phyloP scores from a whole-genome alignment of 2,113 vertebrate species.

The Phoxinus phoxinus region DNA sequence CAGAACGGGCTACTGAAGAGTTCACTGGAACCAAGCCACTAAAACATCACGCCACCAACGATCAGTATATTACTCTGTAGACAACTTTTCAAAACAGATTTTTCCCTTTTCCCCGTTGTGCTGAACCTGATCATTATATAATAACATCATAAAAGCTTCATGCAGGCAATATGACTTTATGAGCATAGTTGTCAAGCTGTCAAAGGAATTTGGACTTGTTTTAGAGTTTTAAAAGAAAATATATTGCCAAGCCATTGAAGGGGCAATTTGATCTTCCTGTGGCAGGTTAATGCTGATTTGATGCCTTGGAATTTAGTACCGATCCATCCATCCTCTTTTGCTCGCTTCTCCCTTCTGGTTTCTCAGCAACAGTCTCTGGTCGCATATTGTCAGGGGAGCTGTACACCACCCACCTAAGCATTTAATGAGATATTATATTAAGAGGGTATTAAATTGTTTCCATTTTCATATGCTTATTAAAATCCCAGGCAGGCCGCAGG shows the following conservation, averaged over 20 bases:
- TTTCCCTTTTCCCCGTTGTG: not conserved
- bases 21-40: not conserved
- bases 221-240: not conserved
- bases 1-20: not conserved
- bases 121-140: constrained; percentile 8
- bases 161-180: constrained; percentile 7
- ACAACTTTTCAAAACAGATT: not conserved
- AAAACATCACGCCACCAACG: not conserved
- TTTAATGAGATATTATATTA: constrained; percentile 58
- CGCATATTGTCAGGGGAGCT: constrained; percentile 5
- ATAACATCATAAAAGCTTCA: constrained; percentile 33
- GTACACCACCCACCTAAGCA: constrained; percentile 48
- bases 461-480: constrained; percentile 56
- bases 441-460: constrained; percentile 56
- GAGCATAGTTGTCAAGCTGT: constrained; percentile 12
- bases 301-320: constrained; percentile 7
- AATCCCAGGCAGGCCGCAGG: constrained; percentile 43
- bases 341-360: not conserved
- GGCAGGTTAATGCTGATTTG: constrained; percentile 27
- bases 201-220: not conserved
- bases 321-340: not conserved
- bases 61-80: not conserved
- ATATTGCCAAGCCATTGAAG: not conserved
- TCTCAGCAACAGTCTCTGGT: constrained; percentile 10
- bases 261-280: constrained; percentile 1